These are phyloP conservation scores for Eristalinus sepulchralis DNA, from an alignment of 2,888 invertebrate genomes.

Conservation along the genomic window DNA sequence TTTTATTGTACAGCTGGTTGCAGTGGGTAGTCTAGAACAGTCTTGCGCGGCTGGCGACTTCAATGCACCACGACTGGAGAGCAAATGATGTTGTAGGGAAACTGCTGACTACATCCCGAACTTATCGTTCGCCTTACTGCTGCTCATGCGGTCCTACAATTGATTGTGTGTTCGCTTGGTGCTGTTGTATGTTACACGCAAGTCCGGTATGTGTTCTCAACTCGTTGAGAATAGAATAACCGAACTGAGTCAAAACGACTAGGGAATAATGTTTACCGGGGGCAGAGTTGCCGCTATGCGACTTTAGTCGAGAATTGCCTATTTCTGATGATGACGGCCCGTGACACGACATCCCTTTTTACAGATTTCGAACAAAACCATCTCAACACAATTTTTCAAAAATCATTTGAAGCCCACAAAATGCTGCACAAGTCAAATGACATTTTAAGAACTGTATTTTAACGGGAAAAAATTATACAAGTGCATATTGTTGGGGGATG, in stretches of 20 bases:
- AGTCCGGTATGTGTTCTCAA: constrained; percentile 21
- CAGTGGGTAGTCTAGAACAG: background rate
- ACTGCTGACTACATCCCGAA: constrained; percentile 23
- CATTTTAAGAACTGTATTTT: too few relatives aligned
- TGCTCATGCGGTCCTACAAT: background rate
- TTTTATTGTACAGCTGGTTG: constrained; percentile 5
- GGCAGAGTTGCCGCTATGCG: constrained; percentile 32
- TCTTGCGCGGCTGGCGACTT: background rate
- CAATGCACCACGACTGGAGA: constrained; percentile 27
- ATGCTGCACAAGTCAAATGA: too few relatives aligned
- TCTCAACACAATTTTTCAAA: too few relatives aligned
- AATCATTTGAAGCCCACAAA: too few relatives aligned
- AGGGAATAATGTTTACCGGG: constrained; percentile 12
- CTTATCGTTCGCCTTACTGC: background rate
- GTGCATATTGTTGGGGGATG: too few relatives aligned
- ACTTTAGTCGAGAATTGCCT: too few relatives aligned
- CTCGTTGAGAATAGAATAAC: constrained; percentile 49
- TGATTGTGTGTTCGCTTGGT: background rate
- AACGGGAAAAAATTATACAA: too few relatives aligned
- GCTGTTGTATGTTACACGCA: constrained; percentile 19
- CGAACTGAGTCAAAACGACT: constrained; percentile 21
- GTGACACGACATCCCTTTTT: too few relatives aligned
- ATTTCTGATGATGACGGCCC: too few relatives aligned
- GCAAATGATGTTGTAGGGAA: constrained; percentile 35
- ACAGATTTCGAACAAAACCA: too few relatives aligned